Base-by-base conservation (phyloP, 1,140 invertebrate genomes). In the Acromyrmex charruanus region DNA sequence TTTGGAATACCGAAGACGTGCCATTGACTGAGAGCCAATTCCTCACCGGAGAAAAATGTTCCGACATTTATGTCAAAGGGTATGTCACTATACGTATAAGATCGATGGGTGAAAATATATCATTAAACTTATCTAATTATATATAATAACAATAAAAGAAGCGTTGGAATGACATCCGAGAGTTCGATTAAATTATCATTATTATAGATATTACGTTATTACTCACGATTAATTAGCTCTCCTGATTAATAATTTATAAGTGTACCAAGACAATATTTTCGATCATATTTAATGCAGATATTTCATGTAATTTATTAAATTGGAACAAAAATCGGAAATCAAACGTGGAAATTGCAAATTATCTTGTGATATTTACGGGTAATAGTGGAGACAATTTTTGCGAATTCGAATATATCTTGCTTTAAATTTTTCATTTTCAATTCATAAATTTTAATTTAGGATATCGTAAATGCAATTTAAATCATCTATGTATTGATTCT, bases 61-160 rank as follows among this genome's bases (percentile, higher is more conserved):
- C 97, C 35, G 98, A 99, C 95, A 97, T 99, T 92, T 99, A 98
- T 90, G 97, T 99, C 5, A 98, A 97, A 95, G 98, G 98, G 97
- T 98, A 94, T 95, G 95, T 92, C 72, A 79, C 61, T 10, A 44
- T 63, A 84, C 12, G 6, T 35, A 4, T 35, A 49, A 53, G 3
- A 55, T n/a, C n/a, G 28, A 25, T n/a, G 35, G 14, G 16, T 10
- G 9, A 39, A 39, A 1, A 39, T 39, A 10, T 44, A 12, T 44
- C 0, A 44, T 44, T 10, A 44, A 44, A 44, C 39, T 39, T 44
- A 44, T 44, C n/a, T 16, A 35, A 75, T 16, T 21, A 16, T 12
- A 44, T 25, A 3, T 25, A 69, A 44, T 39, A 2, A 9, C 9
- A 10, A 39, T 44, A 10, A 3, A 44, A 44, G 9, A 44, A 44